Evolutionary conservation across 1,140 invertebrate genomes (phyloP).

Genomic region (Lucilia sericata): DNA sequence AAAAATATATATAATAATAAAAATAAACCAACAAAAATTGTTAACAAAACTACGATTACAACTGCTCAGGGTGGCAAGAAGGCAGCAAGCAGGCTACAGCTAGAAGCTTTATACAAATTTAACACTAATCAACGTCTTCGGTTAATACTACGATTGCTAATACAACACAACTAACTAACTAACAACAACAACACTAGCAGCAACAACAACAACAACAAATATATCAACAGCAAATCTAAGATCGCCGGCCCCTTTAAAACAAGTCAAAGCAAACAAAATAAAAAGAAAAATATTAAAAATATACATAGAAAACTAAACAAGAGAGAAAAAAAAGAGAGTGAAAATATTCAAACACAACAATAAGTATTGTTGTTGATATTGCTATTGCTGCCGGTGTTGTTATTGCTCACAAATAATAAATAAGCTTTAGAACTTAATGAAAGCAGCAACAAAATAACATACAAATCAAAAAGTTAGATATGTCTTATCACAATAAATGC

Average conservation of each 20-base stretch:
- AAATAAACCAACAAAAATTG: neutral
- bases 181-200: neutral
- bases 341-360: neutral
- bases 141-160: neutral
- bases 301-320: neutral
- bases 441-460: neutral
- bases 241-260: constrained; percentile 14
- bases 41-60: constrained; percentile 27
- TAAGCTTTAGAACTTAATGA: neutral
- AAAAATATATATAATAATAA: neutral
- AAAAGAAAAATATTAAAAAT: neutral
- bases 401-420: constrained; percentile 16
- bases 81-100: too few species aligned
- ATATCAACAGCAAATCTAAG: neutral
- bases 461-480: neutral
- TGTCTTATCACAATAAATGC: neutral
- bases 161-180: neutral
- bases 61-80: neutral
- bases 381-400: neutral
- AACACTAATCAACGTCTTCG: neutral
- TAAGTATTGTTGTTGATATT: constrained; percentile 4
- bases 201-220: neutral
- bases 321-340: neutral
- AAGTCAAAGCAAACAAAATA: neutral
- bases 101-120: neutral